Base-by-base conservation (phyloP, 2,888 invertebrate species). In the Eurytoma adleriae region DNA sequence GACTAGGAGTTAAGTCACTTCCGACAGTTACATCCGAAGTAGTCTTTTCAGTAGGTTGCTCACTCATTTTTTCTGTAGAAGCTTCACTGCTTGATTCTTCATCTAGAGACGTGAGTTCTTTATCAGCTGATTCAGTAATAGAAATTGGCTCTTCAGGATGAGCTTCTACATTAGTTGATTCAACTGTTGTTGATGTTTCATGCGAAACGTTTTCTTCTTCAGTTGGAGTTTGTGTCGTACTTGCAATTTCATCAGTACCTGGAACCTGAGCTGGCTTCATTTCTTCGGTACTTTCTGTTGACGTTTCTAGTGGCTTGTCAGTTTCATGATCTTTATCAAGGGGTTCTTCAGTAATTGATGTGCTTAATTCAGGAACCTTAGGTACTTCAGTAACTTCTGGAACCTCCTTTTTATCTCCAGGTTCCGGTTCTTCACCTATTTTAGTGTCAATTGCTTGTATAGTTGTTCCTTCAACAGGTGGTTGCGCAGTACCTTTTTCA, bases 101-200 rank as follows among this genome's bases (percentile, higher is more conserved):
- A 20, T 16, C 20, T 64, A 61, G 2, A n/a, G 75, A 16, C 18
- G 24, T 66, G 13, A 30, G 30, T 64, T 74, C 69, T 62, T 69
- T 52, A 0, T 64, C 57, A 4, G 70, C 27, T 48, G 59, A 61
- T 66, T 81, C 78, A 62, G 56, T 54, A 48, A 77, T 76, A n/a
- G 62, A 16, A 56, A 24, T 74, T 57, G 82, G 73, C 12, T 82
- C 68, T 50, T 83, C 82, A 10, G 77, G 48, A n/a, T 72, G 50
- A 14, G 76, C 57, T 56, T 77, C 78, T 56, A 79, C 40, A 12
- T 76, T 74, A 14, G 59, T 73, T 68, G 79, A 24, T 74, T 81
- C 77, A 20, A 62, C 40, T 1, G 79, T 62, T 20, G 72, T 59
- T 14, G 64, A 54, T 7, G 61, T n/a, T 76, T 82, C 77, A 3